Evolutionary conservation across 2,113 vertebrate genomes (phyloP).

Genomic region (Peromyscus leucopus): DNA sequence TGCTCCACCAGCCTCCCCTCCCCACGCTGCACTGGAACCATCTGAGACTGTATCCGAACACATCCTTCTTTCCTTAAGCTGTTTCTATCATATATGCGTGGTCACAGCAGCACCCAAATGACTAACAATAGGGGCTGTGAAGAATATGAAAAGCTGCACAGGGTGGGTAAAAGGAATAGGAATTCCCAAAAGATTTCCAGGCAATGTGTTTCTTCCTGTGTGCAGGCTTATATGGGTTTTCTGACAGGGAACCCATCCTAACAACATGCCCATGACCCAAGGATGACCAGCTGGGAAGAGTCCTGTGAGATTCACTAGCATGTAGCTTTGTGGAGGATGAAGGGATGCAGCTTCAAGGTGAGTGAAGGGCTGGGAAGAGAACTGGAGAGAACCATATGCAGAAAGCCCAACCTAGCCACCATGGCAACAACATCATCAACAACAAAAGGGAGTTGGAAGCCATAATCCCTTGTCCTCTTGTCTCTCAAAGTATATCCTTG

Average conservation of each 20-base stretch:
- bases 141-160: not conserved
- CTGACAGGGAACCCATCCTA: not conserved
- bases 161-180: not conserved
- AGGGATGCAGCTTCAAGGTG: rapidly evolving
- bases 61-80: too few species aligned
- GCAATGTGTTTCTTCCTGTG: not conserved
- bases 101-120: too few species aligned
- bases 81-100: not conserved
- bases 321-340: not conserved
- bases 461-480: too few species aligned
- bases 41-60: not conserved
- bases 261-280: not conserved
- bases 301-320: not conserved
- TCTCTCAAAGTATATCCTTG: not conserved
- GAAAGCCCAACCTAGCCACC: not conserved
- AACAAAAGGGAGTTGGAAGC: not conserved
- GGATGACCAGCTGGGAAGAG: not conserved
- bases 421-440: not conserved
- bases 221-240: not conserved
- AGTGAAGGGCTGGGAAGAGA: not conserved
- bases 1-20: too few species aligned
- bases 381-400: not conserved
- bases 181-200: slow-evolving; percentile 23
- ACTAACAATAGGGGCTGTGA: not conserved
- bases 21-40: rapidly evolving